Evolutionary conservation across 2,888 invertebrate species (phyloP).

Genomic region (Amiota minor): DNA sequence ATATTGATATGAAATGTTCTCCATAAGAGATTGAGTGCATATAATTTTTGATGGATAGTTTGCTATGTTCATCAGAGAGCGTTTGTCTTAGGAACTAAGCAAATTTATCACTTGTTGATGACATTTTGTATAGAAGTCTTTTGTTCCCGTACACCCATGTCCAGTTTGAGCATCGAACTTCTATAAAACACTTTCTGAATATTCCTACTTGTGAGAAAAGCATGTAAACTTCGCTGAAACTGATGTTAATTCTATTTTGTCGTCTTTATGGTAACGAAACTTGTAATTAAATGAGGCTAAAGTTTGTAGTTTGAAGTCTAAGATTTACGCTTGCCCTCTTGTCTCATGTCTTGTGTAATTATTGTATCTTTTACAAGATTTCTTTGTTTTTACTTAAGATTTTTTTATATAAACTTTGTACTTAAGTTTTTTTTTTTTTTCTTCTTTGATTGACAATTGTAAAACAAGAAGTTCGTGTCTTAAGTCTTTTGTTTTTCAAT

Average conservation of each 20-base stretch:
- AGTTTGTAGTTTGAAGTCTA: too few relatives aligned
- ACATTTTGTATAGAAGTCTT: neutral
- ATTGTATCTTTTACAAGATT: slow-evolving; percentile 2
- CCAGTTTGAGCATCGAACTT: too few relatives aligned
- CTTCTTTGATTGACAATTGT: neutral
- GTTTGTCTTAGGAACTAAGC: neutral
- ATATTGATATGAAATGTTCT: too few relatives aligned
- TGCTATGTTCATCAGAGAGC: too few relatives aligned
- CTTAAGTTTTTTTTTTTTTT: slow-evolving; percentile 40
- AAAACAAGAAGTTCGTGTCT: slow-evolving; percentile 35
- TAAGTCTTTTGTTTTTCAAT: slow-evolving; percentile 40
- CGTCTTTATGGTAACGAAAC: neutral
- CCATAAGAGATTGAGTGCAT: too few relatives aligned
- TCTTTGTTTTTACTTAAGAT: neutral
- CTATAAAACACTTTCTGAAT: too few relatives aligned
- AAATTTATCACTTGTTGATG: neutral
- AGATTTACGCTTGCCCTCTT: neutral
- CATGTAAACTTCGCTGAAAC: too few relatives aligned
- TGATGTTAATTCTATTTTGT: too few relatives aligned
- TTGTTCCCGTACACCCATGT: too few relatives aligned
- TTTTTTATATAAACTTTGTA: slow-evolving; percentile 30
- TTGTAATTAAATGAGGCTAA: slow-evolving; percentile 18
- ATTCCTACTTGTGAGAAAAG: too few relatives aligned
- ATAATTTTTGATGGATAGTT: too few relatives aligned
- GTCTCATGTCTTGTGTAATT: slow-evolving; percentile 11